These are phyloP conservation scores for Rhynchonycteris naso DNA, from an alignment of 2,797 vertebrate species.

Conservation along the genomic window DNA sequence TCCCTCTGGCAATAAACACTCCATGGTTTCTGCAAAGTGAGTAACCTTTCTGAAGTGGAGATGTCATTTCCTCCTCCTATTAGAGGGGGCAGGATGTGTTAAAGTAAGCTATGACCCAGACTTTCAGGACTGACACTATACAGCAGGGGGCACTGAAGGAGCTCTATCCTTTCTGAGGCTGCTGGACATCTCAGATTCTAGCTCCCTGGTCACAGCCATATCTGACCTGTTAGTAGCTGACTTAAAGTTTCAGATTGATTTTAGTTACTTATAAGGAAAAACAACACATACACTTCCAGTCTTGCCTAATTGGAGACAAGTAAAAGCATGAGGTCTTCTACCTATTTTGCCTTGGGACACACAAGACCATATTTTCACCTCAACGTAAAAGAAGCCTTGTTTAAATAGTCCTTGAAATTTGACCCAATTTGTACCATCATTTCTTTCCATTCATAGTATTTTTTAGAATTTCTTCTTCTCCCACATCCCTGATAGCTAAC, in stretches of 20 bases:
- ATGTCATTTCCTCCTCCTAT: not conserved
- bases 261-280: conserved; percentile 23
- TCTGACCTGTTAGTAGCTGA: not conserved
- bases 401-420: not conserved
- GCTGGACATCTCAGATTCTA: not conserved
- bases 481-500: not conserved
- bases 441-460: not conserved
- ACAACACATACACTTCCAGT: not conserved
- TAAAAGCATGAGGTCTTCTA: not conserved
- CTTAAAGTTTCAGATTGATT: conserved; percentile 3
- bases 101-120: not conserved
- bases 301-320: not conserved
- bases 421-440: not conserved
- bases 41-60: not conserved
- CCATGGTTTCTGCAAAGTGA: not conserved
- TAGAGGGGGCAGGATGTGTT: not conserved
- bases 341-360: not conserved
- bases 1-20: not conserved
- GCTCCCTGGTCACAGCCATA: not conserved
- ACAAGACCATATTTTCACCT: not conserved
- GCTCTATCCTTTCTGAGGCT: not conserved
- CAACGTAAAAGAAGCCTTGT: not conserved
- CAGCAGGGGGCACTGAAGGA: not conserved
- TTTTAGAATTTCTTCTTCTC: conserved; percentile 13
- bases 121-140: not conserved